Base-by-base conservation (phyloP, 2,797 vertebrate genomes). In the Chloroceryle inda region DNA sequence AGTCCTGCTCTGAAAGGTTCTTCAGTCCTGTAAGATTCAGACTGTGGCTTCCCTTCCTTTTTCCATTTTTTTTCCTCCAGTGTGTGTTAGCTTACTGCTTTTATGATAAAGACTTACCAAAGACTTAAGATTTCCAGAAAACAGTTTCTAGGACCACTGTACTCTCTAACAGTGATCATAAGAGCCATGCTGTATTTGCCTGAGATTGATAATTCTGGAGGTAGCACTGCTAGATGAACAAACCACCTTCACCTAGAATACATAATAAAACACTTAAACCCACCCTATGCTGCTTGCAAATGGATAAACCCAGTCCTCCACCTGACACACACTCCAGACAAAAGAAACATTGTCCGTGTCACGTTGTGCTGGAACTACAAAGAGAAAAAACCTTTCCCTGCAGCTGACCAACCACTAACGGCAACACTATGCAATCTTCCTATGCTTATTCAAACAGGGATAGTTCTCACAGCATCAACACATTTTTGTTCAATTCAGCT, bases 141-240 rank as follows among this genome's bases (percentile, higher is more conserved):
- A 64, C 18, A 38, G 12, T 16, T 81, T 68, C 37, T 26, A 75
- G 50, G 8, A 38, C 16, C 24, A 55, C 33, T 58, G 8, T 42
- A 22, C 31, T 26, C 42, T 40, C 27, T 24, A 33, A 3, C 1
- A 4, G 17, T 68, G 31, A 35, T 24, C 1, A 2, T 42, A 18
- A 13, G 38, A 61, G 17, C 15, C n/a, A 16, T 0, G 0, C 15
- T 82, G 10, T 11, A 35, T 11, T 45, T 7, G 1, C 27, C 18
- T 16, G 47, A 67, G 68, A 38, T 26, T 8, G 14, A 42, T n/a
- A 5, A 6, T 9, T 29, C 23, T 38, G 8, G 1, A 31, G 26
- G 38, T 17, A 56, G 42, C 56, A 53, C 22, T 16, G 29, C 23
- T 19, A 80, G 37, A 18, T 84, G 35, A 45, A 74, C 15, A 63